Percentiles rank a stretch among this genome's conserved stretches.
phyloP scores from a whole-genome alignment of 2,113 vertebrate genomes.

The Otolemur garnettii region DNA sequence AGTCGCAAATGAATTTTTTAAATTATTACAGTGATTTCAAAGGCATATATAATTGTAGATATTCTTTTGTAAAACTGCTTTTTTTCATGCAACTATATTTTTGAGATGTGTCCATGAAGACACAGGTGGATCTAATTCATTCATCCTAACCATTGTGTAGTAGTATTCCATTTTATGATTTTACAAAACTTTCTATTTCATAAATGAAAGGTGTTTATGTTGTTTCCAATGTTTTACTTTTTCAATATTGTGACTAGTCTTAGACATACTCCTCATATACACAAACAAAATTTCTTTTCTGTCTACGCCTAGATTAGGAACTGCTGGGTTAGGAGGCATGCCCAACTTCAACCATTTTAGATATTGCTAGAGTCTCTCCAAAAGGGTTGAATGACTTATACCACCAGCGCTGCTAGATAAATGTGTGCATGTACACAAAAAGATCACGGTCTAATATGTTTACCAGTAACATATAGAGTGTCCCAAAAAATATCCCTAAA shows the following conservation, averaged over 20 bases:
- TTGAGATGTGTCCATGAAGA: background rate
- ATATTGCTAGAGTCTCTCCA: background rate
- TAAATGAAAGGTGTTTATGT: background rate
- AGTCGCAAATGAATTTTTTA: conserved; percentile 4
- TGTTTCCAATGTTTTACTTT: background rate
- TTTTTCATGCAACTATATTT: background rate
- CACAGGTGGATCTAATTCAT: background rate
- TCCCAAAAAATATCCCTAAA: too few species aligned
- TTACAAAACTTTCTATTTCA: background rate
- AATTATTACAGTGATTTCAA: conserved; percentile 1
- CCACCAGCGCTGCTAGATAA: background rate
- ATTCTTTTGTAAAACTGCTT: background rate
- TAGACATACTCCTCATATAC: background rate
- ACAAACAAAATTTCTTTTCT: conserved; percentile 5
- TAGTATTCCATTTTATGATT: background rate
- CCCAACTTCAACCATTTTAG: background rate
- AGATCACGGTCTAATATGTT: background rate
- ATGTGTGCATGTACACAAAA: background rate
- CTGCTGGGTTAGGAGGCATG: background rate
- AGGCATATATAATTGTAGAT: background rate
- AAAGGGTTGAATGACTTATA: background rate
- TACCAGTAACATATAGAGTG: background rate
- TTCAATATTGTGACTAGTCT: background rate
- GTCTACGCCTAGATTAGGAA: background rate
- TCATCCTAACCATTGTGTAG: background rate